These are phyloP conservation scores for Poeciliopsis occidentalis DNA, from an alignment of 2,113 vertebrate species.

Conservation along the genomic window DNA sequence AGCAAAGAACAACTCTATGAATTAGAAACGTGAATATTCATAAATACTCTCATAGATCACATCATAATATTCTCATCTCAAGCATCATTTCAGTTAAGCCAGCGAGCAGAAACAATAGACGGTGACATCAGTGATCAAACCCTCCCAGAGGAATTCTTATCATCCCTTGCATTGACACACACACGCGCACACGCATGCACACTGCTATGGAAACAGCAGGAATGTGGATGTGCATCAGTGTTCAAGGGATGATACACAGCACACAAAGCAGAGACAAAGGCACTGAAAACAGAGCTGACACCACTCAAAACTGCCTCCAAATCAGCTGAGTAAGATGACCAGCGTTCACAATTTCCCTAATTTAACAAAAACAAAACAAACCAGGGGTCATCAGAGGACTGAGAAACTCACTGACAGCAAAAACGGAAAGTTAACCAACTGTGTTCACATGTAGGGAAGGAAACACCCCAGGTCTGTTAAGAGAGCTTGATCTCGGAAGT, in stretches of 20 bases:
- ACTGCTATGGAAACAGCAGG: constrained; percentile 70
- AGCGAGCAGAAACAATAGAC: constrained; percentile 48
- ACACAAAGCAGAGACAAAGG: constrained; percentile 26
- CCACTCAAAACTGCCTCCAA: constrained; percentile 33
- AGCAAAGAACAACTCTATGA: constrained; percentile 4
- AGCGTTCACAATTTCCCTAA: constrained; percentile 34
- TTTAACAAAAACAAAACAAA: constrained; percentile 8
- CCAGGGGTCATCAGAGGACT: constrained; percentile 51
- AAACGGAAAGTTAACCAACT: constrained; percentile 19
- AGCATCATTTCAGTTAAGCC: constrained; percentile 47
- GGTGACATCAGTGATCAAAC: constrained; percentile 72
- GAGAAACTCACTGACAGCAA: constrained; percentile 24
- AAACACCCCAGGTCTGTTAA: constrained; percentile 39
- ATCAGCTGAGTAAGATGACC: constrained; percentile 27
- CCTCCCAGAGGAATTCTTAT: constrained; percentile 64
- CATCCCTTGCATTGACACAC: constrained; percentile 56
- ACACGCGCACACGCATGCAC: constrained; percentile 56
- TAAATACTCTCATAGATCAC: constrained; percentile 3
- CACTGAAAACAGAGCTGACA: constrained; percentile 59
- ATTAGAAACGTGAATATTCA: constrained; percentile 2
- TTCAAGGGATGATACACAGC: constrained; percentile 42
- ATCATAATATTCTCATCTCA: constrained; percentile 31
- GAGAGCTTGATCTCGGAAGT: constrained; percentile 46
- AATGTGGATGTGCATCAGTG: constrained; percentile 34
- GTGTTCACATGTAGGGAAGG: constrained; percentile 25